Evolutionary conservation across 1,140 invertebrate species (phyloP).

Genomic region (Sweltsa coloradensis): DNA sequence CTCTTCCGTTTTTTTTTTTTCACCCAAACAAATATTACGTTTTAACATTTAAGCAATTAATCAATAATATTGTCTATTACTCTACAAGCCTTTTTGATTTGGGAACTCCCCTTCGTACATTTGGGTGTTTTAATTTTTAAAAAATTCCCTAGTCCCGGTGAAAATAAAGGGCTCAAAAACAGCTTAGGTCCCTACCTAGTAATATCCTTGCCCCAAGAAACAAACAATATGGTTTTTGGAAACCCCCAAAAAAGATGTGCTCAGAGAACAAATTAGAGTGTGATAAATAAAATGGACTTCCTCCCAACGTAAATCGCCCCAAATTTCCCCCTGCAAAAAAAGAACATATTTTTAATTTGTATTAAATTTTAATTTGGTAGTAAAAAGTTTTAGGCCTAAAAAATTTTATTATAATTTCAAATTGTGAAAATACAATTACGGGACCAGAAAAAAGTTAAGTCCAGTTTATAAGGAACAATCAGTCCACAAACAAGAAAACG

Average conservation of each 20-base stretch:
- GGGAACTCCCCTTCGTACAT: too few species aligned
- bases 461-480: slow-evolving; percentile 50
- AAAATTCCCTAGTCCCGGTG: too few species aligned
- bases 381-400: too few species aligned
- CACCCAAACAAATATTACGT: too few species aligned
- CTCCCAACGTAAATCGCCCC: slow-evolving; percentile 42
- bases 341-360: slow-evolving; percentile 6
- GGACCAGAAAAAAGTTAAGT: slow-evolving; percentile 51
- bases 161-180: too few species aligned
- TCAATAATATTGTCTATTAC: too few species aligned
- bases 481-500: slow-evolving; percentile 45
- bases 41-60: too few species aligned
- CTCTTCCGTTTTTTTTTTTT: too few species aligned
- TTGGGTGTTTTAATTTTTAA: too few species aligned
- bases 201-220: slow-evolving; percentile 30
- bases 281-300: slow-evolving; percentile 36
- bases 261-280: slow-evolving; percentile 32
- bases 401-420: slow-evolving; percentile 7
- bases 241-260: slow-evolving; percentile 35
- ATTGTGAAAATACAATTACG: slow-evolving; percentile 38
- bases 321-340: slow-evolving; percentile 38
- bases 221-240: slow-evolving; percentile 30
- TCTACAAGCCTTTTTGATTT: too few species aligned
- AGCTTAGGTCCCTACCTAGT: slow-evolving; percentile 33
- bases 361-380: background rate